These are phyloP conservation scores for Prosapia bicincta DNA, from an alignment of 2,888 invertebrate genomes.

Conservation along the genomic window DNA sequence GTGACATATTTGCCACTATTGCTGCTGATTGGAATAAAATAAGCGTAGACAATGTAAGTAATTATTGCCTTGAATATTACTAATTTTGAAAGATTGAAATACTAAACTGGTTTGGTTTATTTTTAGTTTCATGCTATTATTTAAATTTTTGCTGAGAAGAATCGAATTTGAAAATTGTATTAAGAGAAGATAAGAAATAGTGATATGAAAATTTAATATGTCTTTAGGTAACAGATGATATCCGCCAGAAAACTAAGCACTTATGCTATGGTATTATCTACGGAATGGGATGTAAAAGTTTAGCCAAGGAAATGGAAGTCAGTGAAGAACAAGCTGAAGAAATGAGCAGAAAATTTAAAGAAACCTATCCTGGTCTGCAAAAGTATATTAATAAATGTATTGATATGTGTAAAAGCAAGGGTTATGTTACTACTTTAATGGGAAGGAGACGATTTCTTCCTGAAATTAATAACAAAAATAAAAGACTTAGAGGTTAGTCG, in stretches of 20 bases:
- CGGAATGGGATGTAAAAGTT: constrained; percentile 85
- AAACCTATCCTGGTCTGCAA: constrained; percentile 59
- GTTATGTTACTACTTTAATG: constrained; percentile 80
- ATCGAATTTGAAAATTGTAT: no score
- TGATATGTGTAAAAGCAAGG: constrained; percentile 62
- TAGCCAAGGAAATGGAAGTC: constrained; percentile 76
- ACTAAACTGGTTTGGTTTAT: no score
- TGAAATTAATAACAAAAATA: constrained; percentile 61
- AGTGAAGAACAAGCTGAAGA: constrained; percentile 70
- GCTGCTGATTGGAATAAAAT: constrained; percentile 81
- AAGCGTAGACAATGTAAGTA: constrained; percentile 55
- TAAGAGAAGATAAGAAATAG: no score
- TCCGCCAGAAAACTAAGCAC: constrained; percentile 85
- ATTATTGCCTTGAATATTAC: no score
- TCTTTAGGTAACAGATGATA: constrained; percentile 70
- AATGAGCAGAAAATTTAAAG: constrained; percentile 79
- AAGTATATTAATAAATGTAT: constrained; percentile 57
- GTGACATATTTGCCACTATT: constrained; percentile 80
- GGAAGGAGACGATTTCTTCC: constrained; percentile 77
- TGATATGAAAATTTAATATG: no score
- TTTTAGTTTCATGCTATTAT: no score
- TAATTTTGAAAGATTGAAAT: no score
- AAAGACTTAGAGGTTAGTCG: constrained; percentile 57
- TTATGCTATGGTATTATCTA: constrained; percentile 96
- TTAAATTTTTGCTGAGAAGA: no score